Percentiles rank a stretch among this genome's conserved stretches.
Conservation (phyloP, 2,113 vertebrate species). For the Erythrolamprus reginae region DNA sequence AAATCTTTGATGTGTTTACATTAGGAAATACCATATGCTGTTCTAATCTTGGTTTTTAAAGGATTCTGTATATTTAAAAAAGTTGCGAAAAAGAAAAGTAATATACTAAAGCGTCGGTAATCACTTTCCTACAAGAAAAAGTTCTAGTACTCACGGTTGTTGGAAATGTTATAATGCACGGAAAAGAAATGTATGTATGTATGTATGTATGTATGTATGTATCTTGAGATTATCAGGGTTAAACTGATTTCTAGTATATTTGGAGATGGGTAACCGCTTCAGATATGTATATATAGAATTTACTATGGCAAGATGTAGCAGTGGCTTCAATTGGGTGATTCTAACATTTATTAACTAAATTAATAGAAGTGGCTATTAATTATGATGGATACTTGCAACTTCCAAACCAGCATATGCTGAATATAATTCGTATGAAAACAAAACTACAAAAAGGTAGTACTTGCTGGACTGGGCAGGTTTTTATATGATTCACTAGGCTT, state of each 20-base stretch:
- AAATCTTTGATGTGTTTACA: no score
- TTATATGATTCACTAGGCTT: not conserved
- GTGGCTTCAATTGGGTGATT: not conserved
- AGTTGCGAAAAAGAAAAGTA: not conserved
- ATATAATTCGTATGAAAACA: not conserved
- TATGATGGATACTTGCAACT: not conserved
- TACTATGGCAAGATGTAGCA: not conserved
- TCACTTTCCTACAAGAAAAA: not conserved
- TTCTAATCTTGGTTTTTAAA: not conserved
- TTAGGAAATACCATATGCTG: not conserved
- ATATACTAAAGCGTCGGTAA: not conserved
- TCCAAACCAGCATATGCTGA: not conserved
- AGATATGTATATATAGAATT: not conserved
- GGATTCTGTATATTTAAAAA: not conserved
- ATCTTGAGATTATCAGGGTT: not conserved
- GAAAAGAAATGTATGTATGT: no score
- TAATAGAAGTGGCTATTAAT: not conserved
- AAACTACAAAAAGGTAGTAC: not conserved
- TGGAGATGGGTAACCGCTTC: not conserved
- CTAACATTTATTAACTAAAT: not conserved
- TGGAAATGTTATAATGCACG: not conserved
- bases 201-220: no score
- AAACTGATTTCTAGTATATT: not conserved
- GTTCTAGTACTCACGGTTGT: not conserved
- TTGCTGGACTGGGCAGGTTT: not conserved